phyloP scores from a whole-genome alignment of 2,888 invertebrate species.

The Diadegma fenestrale region DNA sequence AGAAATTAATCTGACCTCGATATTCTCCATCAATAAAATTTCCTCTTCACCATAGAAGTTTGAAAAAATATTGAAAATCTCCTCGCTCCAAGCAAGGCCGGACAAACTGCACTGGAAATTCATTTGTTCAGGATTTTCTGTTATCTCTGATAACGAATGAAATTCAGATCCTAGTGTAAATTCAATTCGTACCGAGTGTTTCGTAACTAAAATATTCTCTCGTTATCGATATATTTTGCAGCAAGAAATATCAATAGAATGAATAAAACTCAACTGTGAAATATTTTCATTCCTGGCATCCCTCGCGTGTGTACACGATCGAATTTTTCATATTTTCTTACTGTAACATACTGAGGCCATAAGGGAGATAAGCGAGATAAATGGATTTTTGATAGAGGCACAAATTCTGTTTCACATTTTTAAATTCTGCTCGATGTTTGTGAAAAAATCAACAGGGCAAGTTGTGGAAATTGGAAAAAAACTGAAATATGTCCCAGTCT shows the following conservation, averaged over 20 bases:
- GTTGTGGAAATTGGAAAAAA: no score
- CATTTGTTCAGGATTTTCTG: slow-evolving; percentile 14
- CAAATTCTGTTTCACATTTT: no score
- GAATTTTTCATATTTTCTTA: no score
- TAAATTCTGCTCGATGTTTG: no score
- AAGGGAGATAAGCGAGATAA: no score
- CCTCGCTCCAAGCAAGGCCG: slow-evolving; percentile 5
- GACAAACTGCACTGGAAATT: slow-evolving; percentile 20
- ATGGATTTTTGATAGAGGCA: no score
- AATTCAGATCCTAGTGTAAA: slow-evolving; percentile 9
- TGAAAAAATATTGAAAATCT: slow-evolving; percentile 12
- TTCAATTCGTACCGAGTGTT: not conserved
- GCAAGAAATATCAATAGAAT: not conserved
- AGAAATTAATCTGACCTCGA: slow-evolving; percentile 46
- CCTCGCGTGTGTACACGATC: no score
- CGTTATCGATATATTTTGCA: not conserved
- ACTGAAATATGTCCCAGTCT: no score
- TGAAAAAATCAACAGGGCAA: no score
- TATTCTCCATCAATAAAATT: slow-evolving; percentile 38
- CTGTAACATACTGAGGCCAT: no score
- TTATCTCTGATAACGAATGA: slow-evolving; percentile 12
- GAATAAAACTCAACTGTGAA: no score
- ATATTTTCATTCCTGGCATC: no score
- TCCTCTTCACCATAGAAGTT: slow-evolving; percentile 28
- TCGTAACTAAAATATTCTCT: not conserved